Percentiles rank a stretch among this genome's conserved stretches.
Conservation (phyloP, 1,140 invertebrate genomes). For the Drosophila littoralis region DNA sequence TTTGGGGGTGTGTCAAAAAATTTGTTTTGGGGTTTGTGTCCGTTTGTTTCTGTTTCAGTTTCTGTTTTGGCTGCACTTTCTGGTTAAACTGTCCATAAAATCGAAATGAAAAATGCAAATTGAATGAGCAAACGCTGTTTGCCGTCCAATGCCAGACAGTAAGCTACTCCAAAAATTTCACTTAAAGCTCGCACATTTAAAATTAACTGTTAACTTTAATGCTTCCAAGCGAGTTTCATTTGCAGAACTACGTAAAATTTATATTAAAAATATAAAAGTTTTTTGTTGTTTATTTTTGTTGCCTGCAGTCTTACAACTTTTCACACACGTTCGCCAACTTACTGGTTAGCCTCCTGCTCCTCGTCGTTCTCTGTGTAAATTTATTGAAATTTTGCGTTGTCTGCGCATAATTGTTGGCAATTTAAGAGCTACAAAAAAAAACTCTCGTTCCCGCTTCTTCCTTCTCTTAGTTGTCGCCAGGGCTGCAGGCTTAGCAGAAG, state of each 20-base stretch:
- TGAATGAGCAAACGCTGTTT: constrained; percentile 39
- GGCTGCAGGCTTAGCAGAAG: not conserved
- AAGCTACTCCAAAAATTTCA: not conserved
- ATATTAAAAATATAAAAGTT: constrained; percentile 73
- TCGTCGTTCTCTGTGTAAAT: constrained; percentile 30
- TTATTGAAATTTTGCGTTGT: constrained; percentile 66
- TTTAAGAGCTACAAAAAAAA: constrained; percentile 35
- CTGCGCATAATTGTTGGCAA: constrained; percentile 70
- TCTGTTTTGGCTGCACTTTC: constrained; percentile 31
- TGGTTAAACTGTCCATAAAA: constrained; percentile 56
- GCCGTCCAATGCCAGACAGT: not conserved
- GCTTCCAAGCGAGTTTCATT: constrained; percentile 30
- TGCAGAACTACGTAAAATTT: constrained; percentile 48
- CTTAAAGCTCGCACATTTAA: constrained; percentile 21
- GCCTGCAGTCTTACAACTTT: constrained; percentile 66
- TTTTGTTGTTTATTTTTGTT: constrained; percentile 69
- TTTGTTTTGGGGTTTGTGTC: constrained; percentile 44
- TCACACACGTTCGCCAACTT: constrained; percentile 18
- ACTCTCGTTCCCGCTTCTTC: not conserved
- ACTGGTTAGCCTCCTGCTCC: not conserved
- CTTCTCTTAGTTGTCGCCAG: not conserved
- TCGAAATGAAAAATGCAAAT: constrained; percentile 75
- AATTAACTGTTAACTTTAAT: constrained; percentile 48
- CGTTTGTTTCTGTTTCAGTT: constrained; percentile 2
- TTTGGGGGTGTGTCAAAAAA: constrained; percentile 8